These are phyloP conservation scores for Sitta carolinensis DNA, from an alignment of 2,797 vertebrate genomes.

Conservation along the genomic window DNA sequence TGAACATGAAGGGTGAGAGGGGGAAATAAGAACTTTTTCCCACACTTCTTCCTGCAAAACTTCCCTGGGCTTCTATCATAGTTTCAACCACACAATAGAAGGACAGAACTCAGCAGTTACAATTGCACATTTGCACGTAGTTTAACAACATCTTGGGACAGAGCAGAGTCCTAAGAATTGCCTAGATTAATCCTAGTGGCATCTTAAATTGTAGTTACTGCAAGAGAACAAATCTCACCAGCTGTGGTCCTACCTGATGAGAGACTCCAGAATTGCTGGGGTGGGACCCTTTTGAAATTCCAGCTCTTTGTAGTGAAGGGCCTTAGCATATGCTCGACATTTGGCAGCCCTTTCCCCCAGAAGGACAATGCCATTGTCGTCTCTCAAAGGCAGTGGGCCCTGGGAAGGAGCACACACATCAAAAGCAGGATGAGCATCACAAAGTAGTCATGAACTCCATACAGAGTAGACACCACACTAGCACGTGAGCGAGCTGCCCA, in stretches of 20 bases:
- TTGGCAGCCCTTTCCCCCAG: slow-evolving; percentile 96
- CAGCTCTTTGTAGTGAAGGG: slow-evolving; percentile 97
- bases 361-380: slow-evolving; percentile 96
- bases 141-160: background rate
- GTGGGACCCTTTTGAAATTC: slow-evolving; percentile 97
- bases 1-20: background rate
- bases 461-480: background rate
- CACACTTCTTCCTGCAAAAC: background rate
- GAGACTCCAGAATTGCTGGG: slow-evolving; percentile 94
- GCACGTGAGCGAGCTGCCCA: background rate
- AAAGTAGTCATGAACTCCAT: background rate
- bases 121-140: background rate
- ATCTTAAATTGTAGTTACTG: background rate
- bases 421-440: background rate
- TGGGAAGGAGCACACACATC: slow-evolving; percentile 45
- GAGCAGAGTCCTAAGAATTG: background rate
- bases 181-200: background rate
- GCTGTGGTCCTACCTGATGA: slow-evolving; percentile 89
- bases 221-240: background rate
- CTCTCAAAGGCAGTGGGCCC: slow-evolving; percentile 94
- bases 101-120: background rate
- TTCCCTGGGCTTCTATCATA: background rate
- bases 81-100: background rate
- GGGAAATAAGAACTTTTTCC: background rate
- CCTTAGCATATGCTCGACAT: slow-evolving; percentile 96